phyloP scores from a whole-genome alignment of 2,888 invertebrate genomes.

The Drosophila nr. fundita region DNA sequence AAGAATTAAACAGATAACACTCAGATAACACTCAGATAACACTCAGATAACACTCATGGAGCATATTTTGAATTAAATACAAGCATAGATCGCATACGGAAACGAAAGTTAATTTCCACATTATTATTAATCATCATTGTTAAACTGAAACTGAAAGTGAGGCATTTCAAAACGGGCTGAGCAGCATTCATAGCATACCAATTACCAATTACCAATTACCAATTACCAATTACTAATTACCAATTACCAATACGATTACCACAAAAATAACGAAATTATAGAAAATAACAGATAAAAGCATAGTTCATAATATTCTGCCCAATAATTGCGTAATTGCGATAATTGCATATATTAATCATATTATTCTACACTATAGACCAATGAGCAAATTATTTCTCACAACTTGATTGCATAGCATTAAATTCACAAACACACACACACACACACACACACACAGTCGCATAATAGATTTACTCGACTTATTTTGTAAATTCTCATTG shows the following conservation, averaged over 20 bases:
- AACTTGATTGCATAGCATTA: constrained; percentile 21
- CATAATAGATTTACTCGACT: neutral
- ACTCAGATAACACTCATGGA: constrained; percentile 23
- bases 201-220: constrained; percentile 19
- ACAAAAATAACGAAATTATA: constrained; percentile 12
- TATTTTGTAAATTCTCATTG: constrained; percentile 18
- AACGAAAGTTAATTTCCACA: constrained; percentile 36
- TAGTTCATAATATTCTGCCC: constrained; percentile 29
- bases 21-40: constrained; percentile 8
- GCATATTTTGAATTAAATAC: constrained; percentile 39
- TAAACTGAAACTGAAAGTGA: constrained; percentile 9
- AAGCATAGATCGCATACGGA: constrained; percentile 18
- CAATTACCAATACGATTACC: constrained; percentile 24
- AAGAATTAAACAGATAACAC: constrained; percentile 19
- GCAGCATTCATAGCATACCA: constrained; percentile 42
- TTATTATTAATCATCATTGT: constrained; percentile 45
- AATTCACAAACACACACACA: constrained; percentile 24
- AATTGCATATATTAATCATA: constrained; percentile 12
- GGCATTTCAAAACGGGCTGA: constrained; percentile 21
- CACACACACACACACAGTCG: constrained; percentile 8
- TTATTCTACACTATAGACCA: constrained; percentile 40
- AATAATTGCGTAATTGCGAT: constrained; percentile 33
- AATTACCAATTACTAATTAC: constrained; percentile 1
- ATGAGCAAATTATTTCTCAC: constrained; percentile 20
- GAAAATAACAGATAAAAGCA: constrained; percentile 16